Evolutionary conservation across 2,797 vertebrate genomes (phyloP).

Genomic region (Crocidura indochinensis): DNA sequence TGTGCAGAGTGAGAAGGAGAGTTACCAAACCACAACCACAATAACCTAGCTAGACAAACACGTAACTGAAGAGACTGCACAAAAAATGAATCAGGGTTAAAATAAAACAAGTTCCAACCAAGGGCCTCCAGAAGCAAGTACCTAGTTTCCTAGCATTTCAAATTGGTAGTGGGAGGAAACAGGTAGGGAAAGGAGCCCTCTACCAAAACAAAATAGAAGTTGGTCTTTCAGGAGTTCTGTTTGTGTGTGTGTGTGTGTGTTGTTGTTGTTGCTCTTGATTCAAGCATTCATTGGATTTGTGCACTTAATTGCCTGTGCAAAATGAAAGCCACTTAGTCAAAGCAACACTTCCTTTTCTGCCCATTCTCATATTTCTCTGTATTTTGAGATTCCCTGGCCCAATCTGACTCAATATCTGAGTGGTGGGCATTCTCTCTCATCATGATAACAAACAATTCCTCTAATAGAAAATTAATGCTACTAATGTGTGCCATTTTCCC

Average conservation of each 20-base stretch:
- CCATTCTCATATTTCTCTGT: slow-evolving; percentile 41
- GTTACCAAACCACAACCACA: slow-evolving; percentile 38
- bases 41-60: slow-evolving; percentile 60
- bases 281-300: not conserved
- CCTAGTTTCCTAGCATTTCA: not conserved
- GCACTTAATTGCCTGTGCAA: not conserved
- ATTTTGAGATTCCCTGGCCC: slow-evolving; percentile 33
- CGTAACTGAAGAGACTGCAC: not conserved
- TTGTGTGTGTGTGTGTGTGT: not conserved
- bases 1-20: not conserved
- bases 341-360: not conserved
- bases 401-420: not conserved
- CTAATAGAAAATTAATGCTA: slow-evolving; percentile 38
- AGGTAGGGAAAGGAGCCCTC: not conserved
- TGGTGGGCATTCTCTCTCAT: slow-evolving; percentile 6
- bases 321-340: not conserved
- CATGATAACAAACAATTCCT: slow-evolving; percentile 50
- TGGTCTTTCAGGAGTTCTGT: not conserved
- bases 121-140: not conserved
- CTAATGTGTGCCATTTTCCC: slow-evolving; percentile 33
- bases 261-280: not conserved
- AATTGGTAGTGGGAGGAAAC: not conserved
- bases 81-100: not conserved
- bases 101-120: not conserved
- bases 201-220: not conserved